Evolutionary conservation across 2,797 vertebrate genomes (phyloP), one percentile per base, ranked within the genome.

Genomic region (Fundulus diaphanus): DNA sequence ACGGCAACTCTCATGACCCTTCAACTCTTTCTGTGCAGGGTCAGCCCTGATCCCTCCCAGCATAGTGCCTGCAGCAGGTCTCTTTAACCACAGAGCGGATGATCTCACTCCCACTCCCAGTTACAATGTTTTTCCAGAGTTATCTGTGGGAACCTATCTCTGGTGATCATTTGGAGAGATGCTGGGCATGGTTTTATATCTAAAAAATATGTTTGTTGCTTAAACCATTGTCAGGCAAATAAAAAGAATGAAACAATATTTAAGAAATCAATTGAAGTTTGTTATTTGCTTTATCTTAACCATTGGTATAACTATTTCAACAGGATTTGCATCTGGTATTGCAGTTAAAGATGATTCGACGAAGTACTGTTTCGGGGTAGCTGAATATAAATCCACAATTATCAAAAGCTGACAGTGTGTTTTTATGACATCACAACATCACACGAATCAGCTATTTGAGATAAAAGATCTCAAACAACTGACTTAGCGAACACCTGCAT

Each of bases 1-100:
- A 77, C 11, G 1, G 78, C 79, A 73, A 80, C 79, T 74, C 68
- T 33, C n/a, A 40, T 52, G 83, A 92, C 85, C 87, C 88, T 87
- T 89, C 18, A 89, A 77, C 90, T 77, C 54, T 46, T 6, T 57
- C 76, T 71, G 33, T 7, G 22, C 0, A 40, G 77, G 85, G 87
- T 92, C 82, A 86, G n/a, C n/a, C 7, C 57, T 51, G 33, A 81
- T 77, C 81, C 79, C 68, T 81, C 56, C n/a, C 27, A 11, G 51
- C 48, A 40, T 48, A 42, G 27, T 0, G 57, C 70, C 48, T 56
- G 77, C 54, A 72, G 72, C 44, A 15, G 70, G 61, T 71, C 80
- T 74, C 61, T 27, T 67, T 56, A 79, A 88, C 79, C 79, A 8
- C 86, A 84, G 37, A 70, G 33, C 24, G 4, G 59, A 67, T 75